Conservation (phyloP, 2,113 vertebrate species). For the Eolophus roseicapilla region DNA sequence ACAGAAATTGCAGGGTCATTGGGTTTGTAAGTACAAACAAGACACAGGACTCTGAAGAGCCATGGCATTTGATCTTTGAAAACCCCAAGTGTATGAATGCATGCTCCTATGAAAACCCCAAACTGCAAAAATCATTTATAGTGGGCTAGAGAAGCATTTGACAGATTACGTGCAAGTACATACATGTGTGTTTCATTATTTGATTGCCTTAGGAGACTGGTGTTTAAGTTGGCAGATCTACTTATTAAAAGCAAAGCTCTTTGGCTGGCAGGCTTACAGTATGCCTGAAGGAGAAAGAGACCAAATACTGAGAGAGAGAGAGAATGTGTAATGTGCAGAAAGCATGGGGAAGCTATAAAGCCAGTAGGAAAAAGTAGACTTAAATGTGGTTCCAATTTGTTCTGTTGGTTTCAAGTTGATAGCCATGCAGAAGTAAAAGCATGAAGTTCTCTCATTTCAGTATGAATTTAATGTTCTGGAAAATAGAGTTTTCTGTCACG, state of each 20-base stretch:
- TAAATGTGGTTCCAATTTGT: slow-evolving; percentile 67
- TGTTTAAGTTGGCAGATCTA: slow-evolving; percentile 85
- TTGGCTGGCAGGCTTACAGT: slow-evolving; percentile 80
- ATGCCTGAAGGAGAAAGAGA: slow-evolving; percentile 29
- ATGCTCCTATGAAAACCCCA: not conserved
- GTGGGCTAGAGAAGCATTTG: slow-evolving; percentile 40
- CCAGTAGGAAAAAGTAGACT: slow-evolving; percentile 60
- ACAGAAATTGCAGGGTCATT: not conserved
- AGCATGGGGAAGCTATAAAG: slow-evolving; percentile 54
- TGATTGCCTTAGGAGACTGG: slow-evolving; percentile 78
- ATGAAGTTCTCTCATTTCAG: slow-evolving; percentile 16
- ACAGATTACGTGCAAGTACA: slow-evolving; percentile 73
- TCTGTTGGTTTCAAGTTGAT: slow-evolving; percentile 59
- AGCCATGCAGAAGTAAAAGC: slow-evolving; percentile 30
- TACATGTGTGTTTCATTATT: slow-evolving; percentile 85
- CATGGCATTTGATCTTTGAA: not conserved
- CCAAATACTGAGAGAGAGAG: slow-evolving; percentile 42
- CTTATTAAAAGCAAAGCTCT: slow-evolving; percentile 80
- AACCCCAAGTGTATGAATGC: not conserved
- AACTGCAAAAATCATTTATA: slow-evolving; percentile 61
- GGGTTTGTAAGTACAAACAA: not conserved
- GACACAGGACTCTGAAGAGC: not conserved
- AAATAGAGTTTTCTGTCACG: not conserved
- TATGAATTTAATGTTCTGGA: not conserved
- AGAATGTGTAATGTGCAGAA: slow-evolving; percentile 55